Base-by-base conservation (phyloP, 2,113 vertebrate genomes). In the Balaeniceps rex region DNA sequence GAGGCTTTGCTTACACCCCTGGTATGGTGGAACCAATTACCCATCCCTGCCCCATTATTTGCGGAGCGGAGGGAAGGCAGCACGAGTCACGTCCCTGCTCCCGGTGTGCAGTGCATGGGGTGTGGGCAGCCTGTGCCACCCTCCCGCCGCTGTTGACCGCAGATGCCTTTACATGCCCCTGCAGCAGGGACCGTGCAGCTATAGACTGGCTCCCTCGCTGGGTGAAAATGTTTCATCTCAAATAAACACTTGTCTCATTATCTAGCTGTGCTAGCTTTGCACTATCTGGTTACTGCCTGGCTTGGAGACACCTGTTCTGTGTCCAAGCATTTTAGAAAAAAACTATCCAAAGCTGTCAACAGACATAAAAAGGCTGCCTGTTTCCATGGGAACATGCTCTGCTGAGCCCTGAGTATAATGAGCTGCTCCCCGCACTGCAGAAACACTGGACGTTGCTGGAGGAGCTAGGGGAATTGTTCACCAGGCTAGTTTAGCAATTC, bases 371-470 rank as follows among this genome's bases (percentile, higher is more conserved):
- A 94, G 91, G 83, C 96, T 96, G 89, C 87, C 61, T 23, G 96
- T 98, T 97, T 93, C 97, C 97, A 97, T 98, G 94, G 97, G 91
- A 97, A 98, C 95, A 2, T 69, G 93, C 51, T 97, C 76, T 0
- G 12, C 84, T 8, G 80, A 94, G 94, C 95, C 93, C 76, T 12
- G 76, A 63, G 69, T 49, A 76, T 90, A 95, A 97, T 44, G 84
- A 97, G 86, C 87, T 58, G 83, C 89, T 96, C 95, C 84, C 76
- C 1, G 12, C 10, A 8, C 91, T 54, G 69, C 25, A 19, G 79
- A 52, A 81, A 12, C 18, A 0, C 83, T 22, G 94, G 65, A 68
- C 63, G 2, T 40, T 63, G 69, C 83, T 70, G 49, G 23, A 33
- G 60, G 66, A 55, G 86, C 77, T 6, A 3, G 46, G 69, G 69